Percentiles rank a stretch among this genome's conserved stretches.
Evolutionary conservation across 2,888 invertebrate species (phyloP).

Genomic region (Zele albiditarsus): DNA sequence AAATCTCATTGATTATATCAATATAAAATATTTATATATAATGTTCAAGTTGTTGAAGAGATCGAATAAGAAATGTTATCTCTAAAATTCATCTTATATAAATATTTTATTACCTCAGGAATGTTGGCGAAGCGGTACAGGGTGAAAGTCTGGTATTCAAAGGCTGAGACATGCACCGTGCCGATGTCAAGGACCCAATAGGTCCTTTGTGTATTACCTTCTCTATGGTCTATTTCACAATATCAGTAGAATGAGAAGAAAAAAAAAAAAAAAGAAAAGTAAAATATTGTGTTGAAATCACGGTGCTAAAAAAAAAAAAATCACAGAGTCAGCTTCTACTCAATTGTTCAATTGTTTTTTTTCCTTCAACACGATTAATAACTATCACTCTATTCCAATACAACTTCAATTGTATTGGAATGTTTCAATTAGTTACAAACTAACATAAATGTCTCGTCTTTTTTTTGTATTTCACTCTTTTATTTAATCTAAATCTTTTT

Average conservation of each 20-base stretch:
- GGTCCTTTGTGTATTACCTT: constrained; percentile 52
- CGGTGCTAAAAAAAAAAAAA: not conserved
- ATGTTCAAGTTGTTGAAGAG: not conserved
- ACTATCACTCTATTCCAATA: too few species aligned
- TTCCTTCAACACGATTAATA: too few species aligned
- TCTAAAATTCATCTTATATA: not conserved
- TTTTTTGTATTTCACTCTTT: not conserved
- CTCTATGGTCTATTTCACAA: constrained; percentile 28
- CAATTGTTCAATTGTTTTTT: not conserved
- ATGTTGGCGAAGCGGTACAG: constrained; percentile 62
- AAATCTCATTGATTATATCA: not conserved
- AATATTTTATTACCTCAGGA: constrained; percentile 59
- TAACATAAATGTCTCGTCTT: not conserved
- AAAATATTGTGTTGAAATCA: not conserved
- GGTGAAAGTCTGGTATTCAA: constrained; percentile 57
- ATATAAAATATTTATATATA: not conserved
- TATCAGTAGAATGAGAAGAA: not conserved
- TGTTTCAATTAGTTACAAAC: not conserved
- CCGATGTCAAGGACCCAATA: constrained; percentile 58
- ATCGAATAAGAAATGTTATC: not conserved
- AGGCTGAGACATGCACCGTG: constrained; percentile 64
- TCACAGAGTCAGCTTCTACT: not conserved
- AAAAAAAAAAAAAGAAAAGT: not conserved
- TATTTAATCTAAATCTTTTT: not conserved
- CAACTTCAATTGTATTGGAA: not conserved